Percentiles rank a stretch among this genome's conserved stretches.
phyloP scores from a whole-genome alignment of 2,113 vertebrate species.

The Dascyllus trimaculatus region DNA sequence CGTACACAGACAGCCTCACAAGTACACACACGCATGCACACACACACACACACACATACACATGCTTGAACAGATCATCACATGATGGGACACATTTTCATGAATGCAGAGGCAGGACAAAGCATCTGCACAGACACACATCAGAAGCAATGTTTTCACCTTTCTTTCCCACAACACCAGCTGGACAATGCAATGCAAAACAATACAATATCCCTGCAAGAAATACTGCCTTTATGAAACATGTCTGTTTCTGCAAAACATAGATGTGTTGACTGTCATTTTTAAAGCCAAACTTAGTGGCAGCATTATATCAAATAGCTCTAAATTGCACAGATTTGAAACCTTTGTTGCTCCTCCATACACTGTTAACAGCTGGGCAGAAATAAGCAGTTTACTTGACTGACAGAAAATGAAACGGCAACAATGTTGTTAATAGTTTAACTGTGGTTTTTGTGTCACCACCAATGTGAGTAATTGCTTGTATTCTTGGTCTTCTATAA shows the following conservation, averaged over 20 bases:
- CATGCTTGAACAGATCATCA: constrained; percentile 32
- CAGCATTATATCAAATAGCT: neutral
- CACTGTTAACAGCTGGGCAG: no score
- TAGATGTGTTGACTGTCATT: no score
- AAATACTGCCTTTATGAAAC: neutral
- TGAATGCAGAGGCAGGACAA: constrained; percentile 9
- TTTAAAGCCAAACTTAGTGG: neutral
- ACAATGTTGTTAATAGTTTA: no score
- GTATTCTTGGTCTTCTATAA: neutral
- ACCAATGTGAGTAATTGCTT: neutral
- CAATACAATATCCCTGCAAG: constrained; percentile 7
- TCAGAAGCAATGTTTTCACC: neutral
- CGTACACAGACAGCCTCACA: constrained; percentile 45
- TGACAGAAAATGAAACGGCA: no score
- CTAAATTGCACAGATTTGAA: constrained; percentile 3
- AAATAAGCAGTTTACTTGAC: no score
- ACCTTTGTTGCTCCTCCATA: neutral
- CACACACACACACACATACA: neutral
- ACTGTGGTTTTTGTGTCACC: no score
- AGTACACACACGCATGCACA: neutral
- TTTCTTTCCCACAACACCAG: neutral
- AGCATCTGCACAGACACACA: neutral
- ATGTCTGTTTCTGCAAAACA: constrained; percentile 11
- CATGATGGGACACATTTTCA: constrained; percentile 49
- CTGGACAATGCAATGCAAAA: neutral